Evolutionary conservation across 2,113 vertebrate species (phyloP).

Genomic region (Polyodon spathula): DNA sequence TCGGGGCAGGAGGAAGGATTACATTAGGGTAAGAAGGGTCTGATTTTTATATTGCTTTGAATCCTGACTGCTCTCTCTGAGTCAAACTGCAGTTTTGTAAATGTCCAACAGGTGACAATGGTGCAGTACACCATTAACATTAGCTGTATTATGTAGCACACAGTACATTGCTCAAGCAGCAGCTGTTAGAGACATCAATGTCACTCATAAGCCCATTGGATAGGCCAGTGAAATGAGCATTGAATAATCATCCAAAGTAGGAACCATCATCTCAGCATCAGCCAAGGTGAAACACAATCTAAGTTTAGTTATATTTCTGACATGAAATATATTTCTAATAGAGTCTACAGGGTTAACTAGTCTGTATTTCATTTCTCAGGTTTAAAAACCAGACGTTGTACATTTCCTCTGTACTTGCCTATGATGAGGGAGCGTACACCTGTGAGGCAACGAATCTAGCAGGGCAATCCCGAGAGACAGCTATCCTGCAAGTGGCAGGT

Average conservation of each 20-base stretch:
- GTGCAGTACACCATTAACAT: no score
- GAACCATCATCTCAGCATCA: no score
- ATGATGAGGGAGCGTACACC: conserved; percentile 53
- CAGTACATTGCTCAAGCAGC: no score
- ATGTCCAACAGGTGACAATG: no score
- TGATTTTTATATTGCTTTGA: neutral
- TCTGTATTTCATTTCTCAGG: conserved; percentile 30
- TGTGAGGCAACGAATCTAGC: conserved; percentile 50
- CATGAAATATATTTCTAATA: neutral
- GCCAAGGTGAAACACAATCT: neutral
- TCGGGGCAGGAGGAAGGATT: conserved; percentile 52
- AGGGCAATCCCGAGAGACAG: conserved; percentile 36
- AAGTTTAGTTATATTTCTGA: neutral
- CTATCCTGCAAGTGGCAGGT: conserved; percentile 51
- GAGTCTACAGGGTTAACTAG: neutral
- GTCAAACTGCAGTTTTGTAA: neutral
- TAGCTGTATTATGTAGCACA: no score
- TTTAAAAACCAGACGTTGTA: conserved; percentile 46
- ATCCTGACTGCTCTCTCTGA: neutral
- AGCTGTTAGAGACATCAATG: no score
- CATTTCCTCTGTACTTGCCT: conserved; percentile 49
- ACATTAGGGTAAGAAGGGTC: conserved; percentile 34
- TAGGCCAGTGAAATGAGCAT: no score
- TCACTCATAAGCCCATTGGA: no score
- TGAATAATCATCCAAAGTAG: no score